Evolutionary conservation across 2,113 vertebrate species (phyloP), one percentile per base, ranked within the genome.

Genomic region (Pollachius pollachius): DNA sequence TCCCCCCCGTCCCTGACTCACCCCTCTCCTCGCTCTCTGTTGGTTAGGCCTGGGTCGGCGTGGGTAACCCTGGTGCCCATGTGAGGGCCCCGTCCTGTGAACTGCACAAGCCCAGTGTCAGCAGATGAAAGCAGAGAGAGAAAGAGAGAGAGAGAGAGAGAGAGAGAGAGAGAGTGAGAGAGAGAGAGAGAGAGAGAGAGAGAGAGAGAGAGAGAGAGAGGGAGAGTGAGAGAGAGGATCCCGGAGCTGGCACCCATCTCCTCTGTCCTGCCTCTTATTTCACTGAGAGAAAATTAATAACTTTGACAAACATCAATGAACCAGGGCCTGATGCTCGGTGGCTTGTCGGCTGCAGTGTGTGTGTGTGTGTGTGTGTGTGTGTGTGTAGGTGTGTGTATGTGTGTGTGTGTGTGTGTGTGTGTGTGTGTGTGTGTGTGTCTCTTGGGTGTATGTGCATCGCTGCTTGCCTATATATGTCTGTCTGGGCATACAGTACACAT

Each of bases 251-350:
- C 92, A 88, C 87, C 84, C 90, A 91, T 91, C 88, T 90, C 79
- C 59, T 89, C 81, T 91, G 85, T 91, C 89, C 86, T 88, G 83
- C 84, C 84, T 93, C 90, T 93, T 90, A 93, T 91, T 92, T 91
- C 82, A 84, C 81, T 48, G 41, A 72, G 85, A 88, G 89, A 88
- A 93, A 93, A 93, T 93, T 90, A 93, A 93, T 93, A 93, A 93
- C 91, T 92, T 77, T 82, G 79, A 85, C 89, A 87, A 89, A 93
- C 89, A 91, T 93, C 92, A 92, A 89, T 91, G 86, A 85, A 74
- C 68, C n/a, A 86, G 77, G 76, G 76, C 79, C 84, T 84, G 81
- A 79, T 83, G 81, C 77, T 85, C 15, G 85, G 84, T 79, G 84
- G 78, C 68, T 77, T 80, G 80, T 78, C 57, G 71, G 81, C 85